Percentiles rank a stretch among this genome's conserved stretches.
phyloP scores from a whole-genome alignment of 1,140 invertebrate species.

The Drosophila gunungcola region DNA sequence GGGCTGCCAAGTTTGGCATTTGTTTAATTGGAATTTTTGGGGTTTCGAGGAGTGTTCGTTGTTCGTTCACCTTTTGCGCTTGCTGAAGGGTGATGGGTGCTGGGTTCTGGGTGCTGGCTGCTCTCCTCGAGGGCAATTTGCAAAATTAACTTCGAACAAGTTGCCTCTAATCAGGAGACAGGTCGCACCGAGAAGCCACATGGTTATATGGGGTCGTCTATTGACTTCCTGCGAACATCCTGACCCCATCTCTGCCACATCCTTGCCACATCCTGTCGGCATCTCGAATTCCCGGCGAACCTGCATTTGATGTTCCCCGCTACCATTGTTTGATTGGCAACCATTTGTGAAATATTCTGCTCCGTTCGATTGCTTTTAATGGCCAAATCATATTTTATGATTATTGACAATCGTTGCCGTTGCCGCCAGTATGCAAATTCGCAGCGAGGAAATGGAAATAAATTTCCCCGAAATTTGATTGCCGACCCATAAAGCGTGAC shows the following conservation, averaged over 20 bases:
- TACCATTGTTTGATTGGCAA: constrained; percentile 45
- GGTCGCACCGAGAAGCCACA: not conserved
- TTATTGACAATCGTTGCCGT: constrained; percentile 38
- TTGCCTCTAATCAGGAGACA: constrained; percentile 40
- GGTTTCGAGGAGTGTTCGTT: constrained; percentile 1
- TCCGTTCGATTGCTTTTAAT: constrained; percentile 44
- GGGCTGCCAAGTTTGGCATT: constrained; percentile 71
- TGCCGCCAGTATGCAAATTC: constrained; percentile 21
- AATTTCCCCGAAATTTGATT: constrained; percentile 43
- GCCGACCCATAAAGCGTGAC: constrained; percentile 36
- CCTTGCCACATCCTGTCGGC: constrained; percentile 10
- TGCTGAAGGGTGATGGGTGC: not conserved
- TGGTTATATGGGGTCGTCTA: not conserved
- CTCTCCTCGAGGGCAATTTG: constrained; percentile 47
- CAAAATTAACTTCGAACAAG: constrained; percentile 54
- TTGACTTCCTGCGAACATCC: constrained; percentile 10
- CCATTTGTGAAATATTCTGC: constrained; percentile 42
- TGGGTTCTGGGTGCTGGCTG: not conserved
- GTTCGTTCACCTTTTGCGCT: constrained; percentile 16
- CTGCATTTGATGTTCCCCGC: constrained; percentile 28
- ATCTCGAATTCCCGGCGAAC: not conserved
- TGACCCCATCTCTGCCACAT: not conserved
- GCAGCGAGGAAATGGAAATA: constrained; percentile 23
- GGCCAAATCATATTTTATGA: constrained; percentile 53
- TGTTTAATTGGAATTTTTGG: constrained; percentile 78